Evolutionary conservation across 1,140 invertebrate species (phyloP), one percentile per base, ranked within the genome.

Genomic region (Brachionus paranguensis): DNA sequence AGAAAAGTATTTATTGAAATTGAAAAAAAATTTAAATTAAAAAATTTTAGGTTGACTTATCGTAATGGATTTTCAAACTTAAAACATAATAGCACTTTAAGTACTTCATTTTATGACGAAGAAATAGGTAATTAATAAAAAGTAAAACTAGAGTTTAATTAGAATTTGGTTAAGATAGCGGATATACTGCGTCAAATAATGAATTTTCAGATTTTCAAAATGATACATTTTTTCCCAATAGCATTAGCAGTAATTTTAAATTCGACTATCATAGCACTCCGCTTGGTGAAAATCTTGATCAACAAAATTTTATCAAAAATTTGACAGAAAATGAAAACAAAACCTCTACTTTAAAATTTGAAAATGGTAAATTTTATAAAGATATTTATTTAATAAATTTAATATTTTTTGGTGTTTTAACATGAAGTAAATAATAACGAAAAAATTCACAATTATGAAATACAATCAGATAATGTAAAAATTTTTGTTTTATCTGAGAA

Each of bases 51-150:
- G 27, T 3, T 68, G 11, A 29, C 3, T 10, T 33, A 4, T 10
- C 33, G 33, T n/a, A 37, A 24, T 72, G 17, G 6, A 33, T n/a
- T 14, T 0, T 33, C 33, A 37, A 11, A 43, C 10, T n/a, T 43
- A 41, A 72, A 72, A 72, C 68, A 72, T n/a, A 72, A 72, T 43
- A 72, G 68, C n/a, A 76, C 45, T 27, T 47, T 76, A 37, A 76
- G 45, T 17, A 37, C 33, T 37, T 76, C 72, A n/a, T 76, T 47
- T n/a, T 76, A 76, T 50, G 72, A 76, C 24, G 41, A 76, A 27
- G 72, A 76, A 50, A 41, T 72, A 72, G 68, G 68, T 72, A 72
- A 41, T 17, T 24, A 6, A 17, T 20, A 45, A 72, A 43, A 72
- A 17, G 14, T n/a, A 14, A 12, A n/a, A 29, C 10, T 8, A 29